Conservation (phyloP, 2,113 vertebrate genomes). For the Apistogramma diplotaenia region DNA sequence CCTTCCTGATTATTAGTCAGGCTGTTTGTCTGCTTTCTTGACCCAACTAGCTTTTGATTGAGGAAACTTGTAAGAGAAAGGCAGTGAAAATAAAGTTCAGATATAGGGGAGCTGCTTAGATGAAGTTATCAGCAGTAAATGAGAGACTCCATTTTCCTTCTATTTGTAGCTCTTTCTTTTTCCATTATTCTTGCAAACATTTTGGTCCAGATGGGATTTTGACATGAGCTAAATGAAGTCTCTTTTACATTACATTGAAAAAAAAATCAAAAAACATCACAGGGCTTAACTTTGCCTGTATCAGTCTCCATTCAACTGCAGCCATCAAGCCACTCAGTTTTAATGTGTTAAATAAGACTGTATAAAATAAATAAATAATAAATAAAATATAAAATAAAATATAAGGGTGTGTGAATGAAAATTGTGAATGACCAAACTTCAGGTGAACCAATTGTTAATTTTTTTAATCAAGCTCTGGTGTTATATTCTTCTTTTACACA, state of each 20-base stretch:
- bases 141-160: not conserved
- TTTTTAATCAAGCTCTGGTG: too few relatives aligned
- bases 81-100: constrained; percentile 8
- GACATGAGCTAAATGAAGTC: constrained; percentile 22
- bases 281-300: constrained; percentile 34
- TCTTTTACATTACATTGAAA: constrained; percentile 21
- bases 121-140: constrained; percentile 8
- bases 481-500: too few relatives aligned
- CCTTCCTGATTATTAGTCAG: constrained; percentile 50
- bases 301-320: constrained; percentile 31
- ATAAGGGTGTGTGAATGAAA: too few relatives aligned
- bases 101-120: not conserved
- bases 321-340: not conserved
- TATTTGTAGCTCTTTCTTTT: not conserved
- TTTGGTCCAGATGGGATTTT: constrained; percentile 14
- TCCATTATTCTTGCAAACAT: not conserved
- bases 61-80: constrained; percentile 14
- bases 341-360: constrained; percentile 13
- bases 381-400: not conserved
- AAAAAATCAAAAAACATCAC: not conserved
- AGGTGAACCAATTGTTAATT: too few relatives aligned
- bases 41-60: constrained; percentile 21
- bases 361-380: not conserved
- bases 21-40: constrained; percentile 53
- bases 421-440: too few relatives aligned